Base-by-base conservation (phyloP, 1,140 invertebrate genomes). In the Trachelipus rathkii region DNA sequence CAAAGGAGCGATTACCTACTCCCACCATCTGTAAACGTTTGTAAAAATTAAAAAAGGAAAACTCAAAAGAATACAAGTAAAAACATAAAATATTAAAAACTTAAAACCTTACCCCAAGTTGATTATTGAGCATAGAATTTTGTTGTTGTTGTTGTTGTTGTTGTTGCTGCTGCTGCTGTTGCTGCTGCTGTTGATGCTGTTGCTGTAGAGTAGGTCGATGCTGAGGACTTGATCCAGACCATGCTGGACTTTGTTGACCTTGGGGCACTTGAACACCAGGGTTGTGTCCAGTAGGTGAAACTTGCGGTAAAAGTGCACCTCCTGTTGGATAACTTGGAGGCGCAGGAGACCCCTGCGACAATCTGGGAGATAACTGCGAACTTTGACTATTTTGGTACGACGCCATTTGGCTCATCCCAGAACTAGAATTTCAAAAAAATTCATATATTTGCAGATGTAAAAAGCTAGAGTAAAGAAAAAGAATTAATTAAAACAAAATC, bases 61-160 rank as follows among this genome's bases (percentile, higher is more conserved):
- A 3, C 33, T 33, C 33, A 33, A 33, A 33, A 33, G 33, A 33
- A 3, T 33, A 33, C 33, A 33, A 33, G 33, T 1, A 33, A 33
- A 33, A 33, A 1, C 33, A 33, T 3, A 33, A 33, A 33, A 33
- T 33, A 33, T 33, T 33, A 33, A 33, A 33, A 33, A 33, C 33
- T 33, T 33, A 33, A 33, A 60, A 60, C 8, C 50, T 60, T 60
- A 60, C 50, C 9, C 46, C 46, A 50, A 50, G 46, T 15, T 50
- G 46, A 60, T 60, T 60, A 19, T 60, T 60, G 50, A 60, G 50
- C 50, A 60, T 60, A 60, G 50, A 8, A 60, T 60, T 60, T 60
- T 60, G 50, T 60, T 60, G 50, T 8, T 60, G 50, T 60, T 60
- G 50, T 60, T 13, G 19, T 19, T 13, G 19, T 19, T 19, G 11